These are phyloP conservation scores for Elmis aenea DNA, from an alignment of 2,888 invertebrate species.

Conservation along the genomic window DNA sequence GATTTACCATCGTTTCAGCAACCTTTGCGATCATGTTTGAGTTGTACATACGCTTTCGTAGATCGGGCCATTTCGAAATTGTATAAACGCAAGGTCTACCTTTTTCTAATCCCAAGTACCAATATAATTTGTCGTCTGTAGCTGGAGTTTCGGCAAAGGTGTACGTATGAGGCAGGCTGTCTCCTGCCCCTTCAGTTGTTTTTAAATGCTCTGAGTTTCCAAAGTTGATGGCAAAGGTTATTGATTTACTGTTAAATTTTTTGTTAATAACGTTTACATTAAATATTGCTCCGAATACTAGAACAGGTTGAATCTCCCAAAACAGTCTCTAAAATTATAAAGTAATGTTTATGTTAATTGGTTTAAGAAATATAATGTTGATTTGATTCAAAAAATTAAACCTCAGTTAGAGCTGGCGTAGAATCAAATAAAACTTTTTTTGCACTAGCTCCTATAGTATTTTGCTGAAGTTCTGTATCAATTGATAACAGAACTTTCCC, in stretches of 20 bases:
- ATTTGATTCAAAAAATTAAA: conserved; percentile 8
- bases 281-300: conserved; percentile 59
- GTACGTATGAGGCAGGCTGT: conserved; percentile 16
- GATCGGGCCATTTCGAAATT: conserved; percentile 59
- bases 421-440: conserved; percentile 28
- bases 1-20: conserved; percentile 55
- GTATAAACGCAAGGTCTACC: conserved; percentile 64
- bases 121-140: conserved; percentile 31
- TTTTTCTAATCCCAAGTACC: conserved; percentile 47
- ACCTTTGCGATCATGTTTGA: conserved; percentile 63
- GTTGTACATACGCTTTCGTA: conserved; percentile 60
- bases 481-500: conserved; percentile 72
- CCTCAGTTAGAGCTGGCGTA: conserved; percentile 37
- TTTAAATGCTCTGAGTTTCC: conserved; percentile 54
- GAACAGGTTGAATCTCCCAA: conserved; percentile 60
- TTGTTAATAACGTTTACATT: conserved; percentile 65
- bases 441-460: conserved; percentile 45
- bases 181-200: conserved; percentile 20
- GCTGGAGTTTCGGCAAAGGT: conserved; percentile 26
- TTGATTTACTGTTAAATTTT: conserved; percentile 50
- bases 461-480: conserved; percentile 60
- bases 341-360: neutral
- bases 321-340: conserved; percentile 53
- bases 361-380: too few species aligned
- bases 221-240: conserved; percentile 64